phyloP scores from a whole-genome alignment of 2,888 invertebrate species.

The Tiliacea citrago region DNA sequence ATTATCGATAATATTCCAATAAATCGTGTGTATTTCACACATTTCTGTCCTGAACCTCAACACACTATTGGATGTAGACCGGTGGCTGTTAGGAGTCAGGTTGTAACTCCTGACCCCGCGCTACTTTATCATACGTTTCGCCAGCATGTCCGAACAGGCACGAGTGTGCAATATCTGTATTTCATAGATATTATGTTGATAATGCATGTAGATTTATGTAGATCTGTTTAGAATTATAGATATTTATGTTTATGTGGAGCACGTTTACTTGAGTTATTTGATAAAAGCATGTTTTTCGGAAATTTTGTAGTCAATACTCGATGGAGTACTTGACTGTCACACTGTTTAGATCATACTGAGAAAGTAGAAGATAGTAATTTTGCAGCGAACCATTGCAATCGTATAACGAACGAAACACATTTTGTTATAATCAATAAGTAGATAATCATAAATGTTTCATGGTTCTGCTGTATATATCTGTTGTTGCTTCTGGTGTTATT shows the following conservation, averaged over 20 bases:
- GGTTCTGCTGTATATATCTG: background rate
- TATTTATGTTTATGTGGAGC: slow-evolving; percentile 43
- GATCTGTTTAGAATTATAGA: slow-evolving; percentile 46
- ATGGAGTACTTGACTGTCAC: background rate
- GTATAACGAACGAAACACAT: background rate
- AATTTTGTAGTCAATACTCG: background rate
- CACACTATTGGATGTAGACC: slow-evolving; percentile 49
- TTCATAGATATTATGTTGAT: slow-evolving; percentile 45
- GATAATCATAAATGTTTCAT: background rate
- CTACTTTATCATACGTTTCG: slow-evolving; percentile 61
- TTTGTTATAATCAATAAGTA: no score
- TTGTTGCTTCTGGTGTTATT: background rate
- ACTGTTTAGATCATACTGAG: background rate
- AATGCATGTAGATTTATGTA: slow-evolving; percentile 56
- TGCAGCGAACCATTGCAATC: background rate
- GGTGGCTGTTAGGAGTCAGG: slow-evolving; percentile 57
- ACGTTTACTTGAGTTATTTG: slow-evolving; percentile 41
- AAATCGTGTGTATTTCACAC: slow-evolving; percentile 18
- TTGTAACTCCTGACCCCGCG: slow-evolving; percentile 55
- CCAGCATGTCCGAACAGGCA: slow-evolving; percentile 38
- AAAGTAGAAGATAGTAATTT: background rate
- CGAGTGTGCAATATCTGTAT: slow-evolving; percentile 57
- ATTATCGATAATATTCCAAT: slow-evolving; percentile 31
- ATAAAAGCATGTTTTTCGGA: slow-evolving; percentile 22
- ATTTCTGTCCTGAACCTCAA: slow-evolving; percentile 33